phyloP scores from a whole-genome alignment of 2,888 invertebrate species.

The Epinotia brunnichana region DNA sequence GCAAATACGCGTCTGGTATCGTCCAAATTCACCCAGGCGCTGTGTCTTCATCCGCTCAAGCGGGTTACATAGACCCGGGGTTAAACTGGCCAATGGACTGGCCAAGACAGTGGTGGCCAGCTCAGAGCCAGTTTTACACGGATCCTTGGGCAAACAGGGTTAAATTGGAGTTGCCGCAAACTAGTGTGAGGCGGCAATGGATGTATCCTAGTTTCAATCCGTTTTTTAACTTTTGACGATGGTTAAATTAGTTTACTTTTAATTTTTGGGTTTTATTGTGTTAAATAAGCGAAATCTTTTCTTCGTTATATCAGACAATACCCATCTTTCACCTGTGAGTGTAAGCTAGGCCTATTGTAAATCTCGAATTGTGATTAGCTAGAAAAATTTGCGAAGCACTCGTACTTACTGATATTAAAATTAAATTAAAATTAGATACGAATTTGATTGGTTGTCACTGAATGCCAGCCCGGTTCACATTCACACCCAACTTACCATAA shows the following conservation, averaged over 20 bases:
- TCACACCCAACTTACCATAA: too few relatives aligned
- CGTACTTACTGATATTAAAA: too few relatives aligned
- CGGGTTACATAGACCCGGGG: constrained; percentile 50
- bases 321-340: too few relatives aligned
- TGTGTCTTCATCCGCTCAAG: constrained; percentile 59
- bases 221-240: constrained; percentile 57
- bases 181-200: constrained; percentile 55
- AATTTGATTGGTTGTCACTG: too few relatives aligned
- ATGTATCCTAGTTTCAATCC: constrained; percentile 61
- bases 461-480: too few relatives aligned
- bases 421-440: too few relatives aligned
- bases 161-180: constrained; percentile 48
- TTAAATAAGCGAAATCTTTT: too few relatives aligned
- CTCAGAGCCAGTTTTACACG: constrained; percentile 11
- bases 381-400: neutral
- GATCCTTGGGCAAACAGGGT: constrained; percentile 56
- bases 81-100: constrained; percentile 36
- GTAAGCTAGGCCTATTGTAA: neutral
- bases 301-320: too few relatives aligned
- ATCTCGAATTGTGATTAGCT: neutral
- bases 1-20: constrained; percentile 58
- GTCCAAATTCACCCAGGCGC: constrained; percentile 64
- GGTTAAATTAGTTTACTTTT: constrained; percentile 47
- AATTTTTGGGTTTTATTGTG: neutral
- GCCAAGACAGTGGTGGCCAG: constrained; percentile 22